Evolutionary conservation across 1,140 invertebrate species (phyloP), one percentile per base, ranked within the genome.

Genomic region (Palaemon carinicauda): DNA sequence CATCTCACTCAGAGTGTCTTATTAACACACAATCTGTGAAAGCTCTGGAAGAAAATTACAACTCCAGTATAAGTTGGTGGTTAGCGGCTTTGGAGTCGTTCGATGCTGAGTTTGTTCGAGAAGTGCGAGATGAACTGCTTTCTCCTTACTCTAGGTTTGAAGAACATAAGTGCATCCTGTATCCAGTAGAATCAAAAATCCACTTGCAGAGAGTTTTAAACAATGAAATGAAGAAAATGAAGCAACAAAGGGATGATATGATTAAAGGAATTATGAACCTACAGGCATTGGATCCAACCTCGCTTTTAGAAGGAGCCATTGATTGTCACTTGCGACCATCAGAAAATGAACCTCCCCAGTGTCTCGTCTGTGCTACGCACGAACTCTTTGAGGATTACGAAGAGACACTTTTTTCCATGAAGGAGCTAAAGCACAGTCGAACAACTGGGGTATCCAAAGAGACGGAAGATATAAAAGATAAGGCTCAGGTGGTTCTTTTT

Each of bases 291-390:
- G 90, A 91, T 27, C 90, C 91, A 14, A 84, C 90, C 65, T 88
- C 91, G 14, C 91, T 95, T 27, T 92, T 95, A 21, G 91, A 92
- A 73, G 88, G 90, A 79, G 94, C 95, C 2, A 93, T 94, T 29
- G 91, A 93, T 75, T 96, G 95, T 90, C 95, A 96, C 91, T 92
- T 96, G 54, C 91, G 94, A 71, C 93, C 92, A 17, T 79, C 78
- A 27, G 87, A 87, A 54, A 51, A 53, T 4, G 74, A 80, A n/a
- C 80, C 86, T 33, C 80, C 69, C 27, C 91, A 90, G 75, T 94
- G 93, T 90, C 82, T 89, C 0, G 75, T 94, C 0, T 95, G 94
- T 89, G 88, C 90, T 29, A 91, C 92, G n/a, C 92, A 93, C 50
- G 91, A 92, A 51, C 54, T 91, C 7, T 90, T 95, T 41, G 92